These are phyloP conservation scores for Lamprologus lemairii DNA, from an alignment of 2,113 vertebrate genomes.

Conservation along the genomic window DNA sequence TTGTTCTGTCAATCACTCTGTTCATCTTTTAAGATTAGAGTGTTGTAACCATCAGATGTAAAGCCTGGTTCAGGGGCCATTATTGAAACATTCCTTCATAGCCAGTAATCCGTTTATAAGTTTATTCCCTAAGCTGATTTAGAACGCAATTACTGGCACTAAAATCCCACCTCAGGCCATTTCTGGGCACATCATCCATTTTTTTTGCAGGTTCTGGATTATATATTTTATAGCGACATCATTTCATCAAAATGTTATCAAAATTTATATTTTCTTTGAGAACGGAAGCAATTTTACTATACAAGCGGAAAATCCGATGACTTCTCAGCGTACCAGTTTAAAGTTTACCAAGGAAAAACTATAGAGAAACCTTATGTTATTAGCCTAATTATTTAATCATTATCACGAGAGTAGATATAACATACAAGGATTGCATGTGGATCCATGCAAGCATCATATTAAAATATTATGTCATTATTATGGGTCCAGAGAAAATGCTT, in stretches of 20 bases:
- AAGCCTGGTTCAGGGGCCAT: conserved; percentile 44
- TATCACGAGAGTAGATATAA: neutral
- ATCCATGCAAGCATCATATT: no score
- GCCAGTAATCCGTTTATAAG: conserved; percentile 65
- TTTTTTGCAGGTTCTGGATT: neutral
- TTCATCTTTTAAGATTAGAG: conserved; percentile 42
- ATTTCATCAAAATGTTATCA: neutral
- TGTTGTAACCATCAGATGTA: conserved; percentile 10
- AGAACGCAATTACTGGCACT: conserved; percentile 56
- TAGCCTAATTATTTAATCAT: neutral
- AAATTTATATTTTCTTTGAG: neutral
- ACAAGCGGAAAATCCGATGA: neutral
- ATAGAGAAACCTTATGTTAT: neutral
- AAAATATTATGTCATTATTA: neutral
- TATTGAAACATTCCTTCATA: conserved; percentile 67
- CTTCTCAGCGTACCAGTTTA: neutral
- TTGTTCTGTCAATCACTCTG: conserved; percentile 42
- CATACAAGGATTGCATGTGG: neutral
- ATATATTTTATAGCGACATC: neutral
- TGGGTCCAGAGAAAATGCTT: neutral
- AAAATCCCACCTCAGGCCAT: neutral
- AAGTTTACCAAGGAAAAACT: neutral
- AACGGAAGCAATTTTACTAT: neutral
- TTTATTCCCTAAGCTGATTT: conserved; percentile 64
- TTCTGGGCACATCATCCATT: neutral